Evolutionary conservation across 1,140 invertebrate genomes (phyloP).

Genomic region (Brachystomella parvula): DNA sequence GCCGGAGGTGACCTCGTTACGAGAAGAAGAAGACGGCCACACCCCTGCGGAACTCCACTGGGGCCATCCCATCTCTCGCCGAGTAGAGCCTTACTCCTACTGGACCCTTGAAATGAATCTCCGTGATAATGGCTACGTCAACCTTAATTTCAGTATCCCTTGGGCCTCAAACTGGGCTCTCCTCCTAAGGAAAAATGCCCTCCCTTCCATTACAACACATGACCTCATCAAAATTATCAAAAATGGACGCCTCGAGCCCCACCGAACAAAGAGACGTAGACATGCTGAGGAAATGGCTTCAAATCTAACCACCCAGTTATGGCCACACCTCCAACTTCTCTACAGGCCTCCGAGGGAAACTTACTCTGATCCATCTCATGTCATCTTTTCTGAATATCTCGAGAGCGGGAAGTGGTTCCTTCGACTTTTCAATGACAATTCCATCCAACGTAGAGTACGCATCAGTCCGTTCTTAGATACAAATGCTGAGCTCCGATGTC

Average conservation of each 20-base stretch:
- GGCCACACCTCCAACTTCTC: conserved; percentile 1
- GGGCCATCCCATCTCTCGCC: conserved; percentile 30
- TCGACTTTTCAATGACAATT: conserved; percentile 88
- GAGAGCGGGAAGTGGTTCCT: conserved; percentile 92
- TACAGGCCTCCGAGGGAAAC: background rate
- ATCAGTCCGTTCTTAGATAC: conserved; percentile 67
- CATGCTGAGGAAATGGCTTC: background rate
- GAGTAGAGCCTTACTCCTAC: conserved; percentile 36
- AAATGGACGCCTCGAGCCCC: conserved; percentile 61
- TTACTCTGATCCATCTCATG: conserved; percentile 26
- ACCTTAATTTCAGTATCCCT: conserved; percentile 35
- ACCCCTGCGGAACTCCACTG: conserved; percentile 32
- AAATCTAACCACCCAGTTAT: background rate
- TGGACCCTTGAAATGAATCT: conserved; percentile 36
- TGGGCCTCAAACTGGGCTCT: conserved; percentile 85
- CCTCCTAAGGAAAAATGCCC: conserved; percentile 72
- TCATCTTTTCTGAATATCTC: conserved; percentile 56
- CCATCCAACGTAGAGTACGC: conserved; percentile 56
- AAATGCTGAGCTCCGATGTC: conserved; percentile 72
- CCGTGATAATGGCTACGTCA: conserved; percentile 28
- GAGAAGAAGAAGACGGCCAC: conserved; percentile 27
- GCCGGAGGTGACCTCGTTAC: conserved; percentile 32
- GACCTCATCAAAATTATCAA: conserved; percentile 89
- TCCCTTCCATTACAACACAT: conserved; percentile 88
- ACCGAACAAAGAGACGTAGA: conserved; percentile 48